Evolutionary conservation across 2,797 vertebrate genomes (phyloP), one percentile per base, ranked within the genome.

Genomic region (Neostethus bicornis): DNA sequence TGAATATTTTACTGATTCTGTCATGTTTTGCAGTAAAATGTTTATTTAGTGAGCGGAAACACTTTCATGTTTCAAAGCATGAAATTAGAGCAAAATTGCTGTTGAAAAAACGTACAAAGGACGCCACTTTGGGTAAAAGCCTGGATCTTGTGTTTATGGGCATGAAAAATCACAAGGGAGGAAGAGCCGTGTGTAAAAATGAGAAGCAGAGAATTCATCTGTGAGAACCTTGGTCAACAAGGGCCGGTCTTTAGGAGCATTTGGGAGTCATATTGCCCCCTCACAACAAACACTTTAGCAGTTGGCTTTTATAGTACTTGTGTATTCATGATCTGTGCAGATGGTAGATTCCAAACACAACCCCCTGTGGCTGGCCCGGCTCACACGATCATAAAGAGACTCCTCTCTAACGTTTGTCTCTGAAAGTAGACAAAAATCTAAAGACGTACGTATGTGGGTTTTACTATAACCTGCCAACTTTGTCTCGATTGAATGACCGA

Each of bases 251-350:
- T 71, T 43, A 42, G 29, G 46, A 85, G 62, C 86, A 84, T 89
- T 91, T 87, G 84, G 84, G 80, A 88, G 70, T 81, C 85, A 88
- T 88, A 86, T 84, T 63, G 51, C 62, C 79, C 56, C 59, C 66
- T 77, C 32, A 25, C 29, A 54, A 70, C 69, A 70, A 49, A 47
- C 56, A 80, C 50, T 66, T 47, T 57, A 42, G 31, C 59, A 20
- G 64, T 69, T 64, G 39, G 56, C 63, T 76, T 61, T 70, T 53
- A 51, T 64, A 66, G 52, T 67, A 52, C 81, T 88, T 87, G 66
- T 75, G 78, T 49, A 83, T 86, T 84, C 83, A 86, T 65, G 64
- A 58, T 69, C 71, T 66, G 82, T 73, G 72, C 85, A 81, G 75
- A 87, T 74, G 77, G 62, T 1, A 70, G 25, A 81, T 80, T 78